A percentile compares a stretch with the other conserved stretches of the same genome.
Evolutionary conservation across 2,113 vertebrate genomes (phyloP).

Genomic region (Trematomus loennbergii): DNA sequence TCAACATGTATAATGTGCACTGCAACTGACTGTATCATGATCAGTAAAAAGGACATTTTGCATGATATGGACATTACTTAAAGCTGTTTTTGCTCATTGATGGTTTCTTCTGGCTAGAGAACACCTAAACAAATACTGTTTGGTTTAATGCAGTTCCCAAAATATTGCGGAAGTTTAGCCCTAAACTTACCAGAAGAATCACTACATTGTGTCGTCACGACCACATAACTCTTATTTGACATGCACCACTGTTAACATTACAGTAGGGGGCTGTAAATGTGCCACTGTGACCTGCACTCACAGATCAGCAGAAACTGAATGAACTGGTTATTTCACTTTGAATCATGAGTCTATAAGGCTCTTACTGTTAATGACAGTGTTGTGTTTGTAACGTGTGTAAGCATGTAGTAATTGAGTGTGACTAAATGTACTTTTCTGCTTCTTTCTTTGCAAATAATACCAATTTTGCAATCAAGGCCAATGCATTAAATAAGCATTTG

Average conservation of each 20-base stretch:
- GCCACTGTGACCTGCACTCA: neutral
- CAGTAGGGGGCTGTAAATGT: constrained; percentile 9
- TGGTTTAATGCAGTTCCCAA: neutral
- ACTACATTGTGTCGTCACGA: neutral
- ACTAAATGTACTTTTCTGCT: neutral
- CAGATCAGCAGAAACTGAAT: neutral
- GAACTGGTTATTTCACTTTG: neutral
- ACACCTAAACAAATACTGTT: neutral
- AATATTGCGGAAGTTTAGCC: too few relatives aligned
- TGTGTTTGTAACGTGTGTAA: neutral
- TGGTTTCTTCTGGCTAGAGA: too few relatives aligned
- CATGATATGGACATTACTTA: too few relatives aligned
- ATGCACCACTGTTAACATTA: neutral
- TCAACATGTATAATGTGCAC: too few relatives aligned
- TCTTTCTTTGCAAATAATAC: neutral
- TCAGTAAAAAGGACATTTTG: too few relatives aligned
- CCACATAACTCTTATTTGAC: constrained; percentile 3
- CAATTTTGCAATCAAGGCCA: neutral
- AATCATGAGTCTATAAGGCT: neutral
- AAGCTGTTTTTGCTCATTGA: too few relatives aligned
- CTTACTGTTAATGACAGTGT: neutral
- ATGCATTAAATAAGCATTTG: neutral
- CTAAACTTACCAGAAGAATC: neutral
- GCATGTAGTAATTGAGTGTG: neutral
- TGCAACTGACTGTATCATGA: too few relatives aligned